phyloP scores from a whole-genome alignment of 2,797 vertebrate species.

The Enteromius trimaculatus region DNA sequence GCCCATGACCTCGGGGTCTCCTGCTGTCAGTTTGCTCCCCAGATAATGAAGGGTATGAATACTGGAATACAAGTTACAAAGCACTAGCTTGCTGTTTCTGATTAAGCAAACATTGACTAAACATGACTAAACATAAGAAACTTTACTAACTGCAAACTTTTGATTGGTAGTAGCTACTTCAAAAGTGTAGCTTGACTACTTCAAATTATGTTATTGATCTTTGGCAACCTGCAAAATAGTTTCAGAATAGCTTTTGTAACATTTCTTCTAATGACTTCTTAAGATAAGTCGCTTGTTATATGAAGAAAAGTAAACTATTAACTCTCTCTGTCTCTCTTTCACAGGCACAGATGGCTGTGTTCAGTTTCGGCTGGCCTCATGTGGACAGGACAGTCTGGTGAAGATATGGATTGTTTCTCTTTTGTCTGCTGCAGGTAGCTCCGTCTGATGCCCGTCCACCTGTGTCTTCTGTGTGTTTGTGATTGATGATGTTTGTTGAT shows the following conservation, averaged over 20 bases:
- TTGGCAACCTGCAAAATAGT: background rate
- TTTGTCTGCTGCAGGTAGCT: slow-evolving; percentile 76
- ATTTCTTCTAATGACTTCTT: background rate
- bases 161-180: background rate
- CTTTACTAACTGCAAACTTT: background rate
- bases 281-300: background rate
- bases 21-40: slow-evolving; percentile 88
- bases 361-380: slow-evolving; percentile 86
- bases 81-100: background rate
- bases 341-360: slow-evolving; percentile 64
- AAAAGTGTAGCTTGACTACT: background rate
- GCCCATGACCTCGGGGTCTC: slow-evolving; percentile 94
- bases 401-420: slow-evolving; percentile 87
- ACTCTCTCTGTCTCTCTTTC: background rate
- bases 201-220: background rate
- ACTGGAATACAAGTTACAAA: background rate
- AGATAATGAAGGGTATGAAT: slow-evolving; percentile 78
- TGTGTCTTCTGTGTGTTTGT: background rate
- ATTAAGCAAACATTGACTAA: too few species aligned
- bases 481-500: slow-evolving; percentile 22
- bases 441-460: background rate
- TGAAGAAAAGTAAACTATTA: background rate
- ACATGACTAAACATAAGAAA: too few species aligned
- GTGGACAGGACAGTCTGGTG: slow-evolving; percentile 90
- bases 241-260: background rate